phyloP scores from a whole-genome alignment of 2,797 vertebrate genomes.

The Hydrophis major region DNA sequence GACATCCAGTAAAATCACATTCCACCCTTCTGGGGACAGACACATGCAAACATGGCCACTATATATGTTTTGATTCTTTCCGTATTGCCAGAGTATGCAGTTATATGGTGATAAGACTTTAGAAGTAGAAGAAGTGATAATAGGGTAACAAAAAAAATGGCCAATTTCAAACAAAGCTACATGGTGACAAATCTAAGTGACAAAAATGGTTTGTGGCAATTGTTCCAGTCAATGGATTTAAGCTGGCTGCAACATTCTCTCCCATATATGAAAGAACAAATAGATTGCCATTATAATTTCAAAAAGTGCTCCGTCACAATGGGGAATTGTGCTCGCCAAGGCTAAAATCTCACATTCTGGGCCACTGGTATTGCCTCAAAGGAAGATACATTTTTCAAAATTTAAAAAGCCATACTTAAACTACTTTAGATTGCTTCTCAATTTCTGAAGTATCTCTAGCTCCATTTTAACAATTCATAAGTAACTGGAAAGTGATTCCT shows the following conservation, averaged over 20 bases:
- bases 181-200: conserved; percentile 79
- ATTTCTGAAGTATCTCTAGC: not conserved
- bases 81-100: conserved; percentile 66
- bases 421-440: not conserved
- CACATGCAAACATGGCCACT: conserved; percentile 86
- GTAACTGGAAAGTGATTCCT: not conserved
- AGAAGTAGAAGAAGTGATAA: conserved; percentile 66
- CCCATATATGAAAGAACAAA: conserved; percentile 79
- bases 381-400: conserved; percentile 47
- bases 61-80: conserved; percentile 65
- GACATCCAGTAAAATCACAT: conserved; percentile 96
- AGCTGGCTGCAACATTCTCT: conserved; percentile 70
- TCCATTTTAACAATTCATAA: conserved; percentile 8
- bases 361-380: conserved; percentile 70
- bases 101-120: conserved; percentile 68
- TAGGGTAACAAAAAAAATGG: conserved; percentile 73
- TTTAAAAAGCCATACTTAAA: not conserved
- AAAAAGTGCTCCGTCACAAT: conserved; percentile 79
- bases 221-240: conserved; percentile 74
- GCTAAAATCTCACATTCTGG: conserved; percentile 68
- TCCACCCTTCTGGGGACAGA: conserved; percentile 94
- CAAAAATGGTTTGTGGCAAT: conserved; percentile 54
- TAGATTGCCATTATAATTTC: conserved; percentile 55
- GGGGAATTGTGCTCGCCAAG: conserved; percentile 71
- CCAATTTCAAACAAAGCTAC: conserved; percentile 91